Conservation (phyloP, 1,140 invertebrate genomes). For the Parasteatoda tepidariorum region DNA sequence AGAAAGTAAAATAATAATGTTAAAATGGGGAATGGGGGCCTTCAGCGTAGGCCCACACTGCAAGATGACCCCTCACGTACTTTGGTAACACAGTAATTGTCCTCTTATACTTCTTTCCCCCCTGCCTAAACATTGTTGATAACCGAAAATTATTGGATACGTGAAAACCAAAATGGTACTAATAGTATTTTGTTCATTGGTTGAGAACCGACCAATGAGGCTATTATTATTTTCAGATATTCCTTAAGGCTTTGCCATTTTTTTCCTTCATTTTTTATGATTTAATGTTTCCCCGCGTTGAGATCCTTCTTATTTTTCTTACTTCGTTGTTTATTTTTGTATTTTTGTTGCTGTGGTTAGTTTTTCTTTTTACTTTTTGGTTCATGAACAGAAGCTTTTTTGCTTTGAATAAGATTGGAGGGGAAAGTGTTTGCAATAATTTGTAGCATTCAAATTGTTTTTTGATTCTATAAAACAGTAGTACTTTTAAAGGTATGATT, state of each 20-base stretch:
- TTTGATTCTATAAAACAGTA: no score
- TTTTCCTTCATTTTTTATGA: slow-evolving; percentile 11
- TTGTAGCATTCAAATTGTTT: no score
- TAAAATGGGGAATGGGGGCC: background rate
- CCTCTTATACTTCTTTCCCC: background rate
- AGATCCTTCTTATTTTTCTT: background rate
- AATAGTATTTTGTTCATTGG: slow-evolving; percentile 36
- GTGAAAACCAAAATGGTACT: slow-evolving; percentile 26
- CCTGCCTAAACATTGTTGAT: slow-evolving; percentile 40
- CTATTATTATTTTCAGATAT: slow-evolving; percentile 28
- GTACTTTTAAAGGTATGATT: no score
- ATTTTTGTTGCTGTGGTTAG: background rate
- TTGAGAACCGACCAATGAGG: background rate
- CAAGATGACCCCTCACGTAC: slow-evolving; percentile 25
- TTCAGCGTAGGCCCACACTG: background rate
- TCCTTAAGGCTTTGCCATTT: background rate
- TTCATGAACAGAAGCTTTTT: background rate
- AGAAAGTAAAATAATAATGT: background rate
- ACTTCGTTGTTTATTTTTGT: background rate
- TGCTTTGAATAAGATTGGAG: background rate
- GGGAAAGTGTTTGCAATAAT: no score
- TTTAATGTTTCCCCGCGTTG: background rate
- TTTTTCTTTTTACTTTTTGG: background rate
- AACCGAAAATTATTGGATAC: slow-evolving; percentile 51
- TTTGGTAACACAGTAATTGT: slow-evolving; percentile 9